Conservation (phyloP, 2,888 invertebrate species). For the Junonia oenone region DNA sequence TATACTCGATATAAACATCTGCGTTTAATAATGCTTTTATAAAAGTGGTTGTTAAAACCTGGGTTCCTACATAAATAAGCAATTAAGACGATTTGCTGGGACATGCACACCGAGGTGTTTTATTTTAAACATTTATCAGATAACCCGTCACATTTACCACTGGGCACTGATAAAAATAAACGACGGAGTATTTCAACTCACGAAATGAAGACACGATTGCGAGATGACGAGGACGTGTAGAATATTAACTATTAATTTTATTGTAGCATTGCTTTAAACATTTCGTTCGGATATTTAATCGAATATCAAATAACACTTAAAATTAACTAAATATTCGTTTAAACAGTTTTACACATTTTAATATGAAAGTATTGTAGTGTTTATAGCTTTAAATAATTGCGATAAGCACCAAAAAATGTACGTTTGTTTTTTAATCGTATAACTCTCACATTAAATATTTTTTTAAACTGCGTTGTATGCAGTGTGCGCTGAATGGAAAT, state of each 20-base stretch:
- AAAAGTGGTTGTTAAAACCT: slow-evolving; percentile 8
- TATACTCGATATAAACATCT: slow-evolving; percentile 7
- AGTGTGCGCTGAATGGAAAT: neutral
- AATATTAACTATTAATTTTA: slow-evolving; percentile 10
- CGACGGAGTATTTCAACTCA: slow-evolving; percentile 44
- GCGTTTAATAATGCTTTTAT: slow-evolving; percentile 20
- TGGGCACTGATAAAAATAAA: slow-evolving; percentile 52
- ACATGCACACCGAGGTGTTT: slow-evolving; percentile 38
- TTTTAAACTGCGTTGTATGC: neutral
- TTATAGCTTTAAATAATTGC: neutral
- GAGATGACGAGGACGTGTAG: slow-evolving; percentile 6
- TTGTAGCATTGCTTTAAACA: neutral
- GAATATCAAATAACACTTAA: neutral
- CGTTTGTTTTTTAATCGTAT: neutral
- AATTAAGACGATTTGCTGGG: slow-evolving; percentile 53
- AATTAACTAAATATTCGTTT: neutral
- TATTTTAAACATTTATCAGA: slow-evolving; percentile 57
- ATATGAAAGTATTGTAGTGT: neutral
- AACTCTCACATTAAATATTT: neutral
- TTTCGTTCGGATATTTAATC: neutral
- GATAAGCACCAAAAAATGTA: neutral
- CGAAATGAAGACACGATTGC: slow-evolving; percentile 19
- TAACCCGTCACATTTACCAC: slow-evolving; percentile 46
- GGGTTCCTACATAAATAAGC: slow-evolving; percentile 39
- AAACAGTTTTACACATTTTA: neutral